These are phyloP conservation scores for Ophthalmolycus amberensis DNA, from an alignment of 2,113 vertebrate genomes.

Conservation along the genomic window DNA sequence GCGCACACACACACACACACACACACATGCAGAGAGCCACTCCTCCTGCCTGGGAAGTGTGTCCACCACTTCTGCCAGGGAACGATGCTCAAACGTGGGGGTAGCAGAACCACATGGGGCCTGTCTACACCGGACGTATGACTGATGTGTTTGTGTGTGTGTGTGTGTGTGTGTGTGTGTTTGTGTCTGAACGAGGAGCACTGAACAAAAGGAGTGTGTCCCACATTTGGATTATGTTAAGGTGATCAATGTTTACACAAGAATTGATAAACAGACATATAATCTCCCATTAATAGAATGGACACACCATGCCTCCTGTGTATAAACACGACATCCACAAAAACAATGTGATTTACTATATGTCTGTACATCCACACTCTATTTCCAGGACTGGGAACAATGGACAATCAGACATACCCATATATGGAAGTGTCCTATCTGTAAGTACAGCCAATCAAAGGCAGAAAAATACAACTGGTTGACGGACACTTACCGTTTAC, in stretches of 20 bases:
- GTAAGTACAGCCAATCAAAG: conserved; percentile 24
- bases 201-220: conserved; percentile 54
- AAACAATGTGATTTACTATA: conserved; percentile 32
- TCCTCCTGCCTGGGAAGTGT: conserved; percentile 38
- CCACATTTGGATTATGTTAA: conserved; percentile 27
- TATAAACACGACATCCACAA: conserved; percentile 30
- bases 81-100: neutral
- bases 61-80: conserved; percentile 32
- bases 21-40: conserved; percentile 63
- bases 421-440: conserved; percentile 39
- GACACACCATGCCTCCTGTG: conserved; percentile 7
- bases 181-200: conserved; percentile 24
- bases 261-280: conserved; percentile 51
- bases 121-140: conserved; percentile 24
- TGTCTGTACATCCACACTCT: conserved; percentile 38
- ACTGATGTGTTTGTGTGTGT: neutral
- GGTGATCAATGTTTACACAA: conserved; percentile 58
- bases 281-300: conserved; percentile 55
- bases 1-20: conserved; percentile 36
- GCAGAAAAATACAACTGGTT: neutral
- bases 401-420: conserved; percentile 42
- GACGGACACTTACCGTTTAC: conserved; percentile 86
- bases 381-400: conserved; percentile 64
- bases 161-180: conserved; percentile 9
- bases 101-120: neutral